Base-by-base conservation (phyloP, 2,888 invertebrate species). In the Petrolisthes cinctipes region DNA sequence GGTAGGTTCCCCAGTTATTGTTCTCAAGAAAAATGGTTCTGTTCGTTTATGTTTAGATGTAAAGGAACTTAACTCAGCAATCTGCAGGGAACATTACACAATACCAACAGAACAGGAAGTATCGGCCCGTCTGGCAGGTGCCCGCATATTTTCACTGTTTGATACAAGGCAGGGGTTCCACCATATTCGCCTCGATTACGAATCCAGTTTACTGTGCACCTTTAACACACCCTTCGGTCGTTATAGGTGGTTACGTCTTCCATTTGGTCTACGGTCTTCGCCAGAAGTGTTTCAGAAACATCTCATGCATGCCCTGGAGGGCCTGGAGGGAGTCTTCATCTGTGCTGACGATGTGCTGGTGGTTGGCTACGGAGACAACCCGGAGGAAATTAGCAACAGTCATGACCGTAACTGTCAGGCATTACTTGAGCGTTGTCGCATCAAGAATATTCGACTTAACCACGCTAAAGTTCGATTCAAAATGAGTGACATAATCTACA, bases 251-350 rank as follows among this genome's bases (percentile, higher is more conserved):
- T 37, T 37, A 37, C 2, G 37, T 37, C 37, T 7, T 7, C 73
- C 17, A 73, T 11, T 73, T 73, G 73, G 73, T 20, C n/a, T 73
- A n/a, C 9, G n/a, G 20, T 73, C 73, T 20, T 20, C 20, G 7
- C 73, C 20, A 73, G 73, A 73, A 23, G 73, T 73, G 20, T 73
- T 73, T 73, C 73, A 73, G 17, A 73, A 73, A 73, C 73, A 73
- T 23, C 20, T 73, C 9, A 73, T 11, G 9, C 73, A 73, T 1
- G 73, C 73, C n/a, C 20, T 73, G n/a, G 73, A 73, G 23, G 73
- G 73, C 73, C 73, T 73, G 73, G 73, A 73, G 9, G 73, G 73
- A 17, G 73, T 73, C 17, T 73, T 73, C 7, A 20, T 73, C 1
- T n/a, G 73, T 73, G 73, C 73, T 17, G 73, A 73, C 23, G 20